Percentiles rank a stretch among this genome's conserved stretches.
Evolutionary conservation across 1,140 invertebrate genomes (phyloP).

Genomic region (Caenorhabditis briggsae): DNA sequence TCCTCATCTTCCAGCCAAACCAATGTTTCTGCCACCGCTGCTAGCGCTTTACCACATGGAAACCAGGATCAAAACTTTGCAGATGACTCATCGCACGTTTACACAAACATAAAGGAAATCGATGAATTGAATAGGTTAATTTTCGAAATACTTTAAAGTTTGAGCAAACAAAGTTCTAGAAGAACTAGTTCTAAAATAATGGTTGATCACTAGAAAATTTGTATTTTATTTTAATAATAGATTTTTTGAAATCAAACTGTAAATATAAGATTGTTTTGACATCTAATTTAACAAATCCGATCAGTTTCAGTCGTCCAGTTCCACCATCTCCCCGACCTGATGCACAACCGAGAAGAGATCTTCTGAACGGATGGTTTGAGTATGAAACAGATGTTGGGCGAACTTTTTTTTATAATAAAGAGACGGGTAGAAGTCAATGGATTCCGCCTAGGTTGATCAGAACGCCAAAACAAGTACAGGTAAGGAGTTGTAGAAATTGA

Average conservation of each 20-base stretch:
- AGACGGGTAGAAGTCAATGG: conserved; percentile 65
- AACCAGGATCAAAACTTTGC: neutral
- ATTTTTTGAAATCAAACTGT: neutral
- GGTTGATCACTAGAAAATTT: no score
- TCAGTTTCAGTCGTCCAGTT: conserved; percentile 32
- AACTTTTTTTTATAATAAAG: conserved; percentile 64
- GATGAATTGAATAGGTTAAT: conserved; percentile 64
- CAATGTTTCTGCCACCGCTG: neutral
- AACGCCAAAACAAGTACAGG: conserved; percentile 65
- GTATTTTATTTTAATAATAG: no score
- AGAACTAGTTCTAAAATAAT: neutral
- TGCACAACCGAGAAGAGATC: conserved; percentile 56
- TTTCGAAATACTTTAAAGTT: neutral
- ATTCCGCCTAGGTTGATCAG: conserved; percentile 65
- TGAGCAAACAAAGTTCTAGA: neutral
- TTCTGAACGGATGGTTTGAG: conserved; percentile 66
- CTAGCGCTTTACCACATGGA: neutral
- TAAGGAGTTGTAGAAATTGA: neutral
- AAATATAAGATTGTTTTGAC: neutral
- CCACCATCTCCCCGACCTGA: conserved; percentile 59
- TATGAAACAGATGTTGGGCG: conserved; percentile 64
- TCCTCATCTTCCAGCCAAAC: conserved; percentile 18
- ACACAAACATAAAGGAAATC: conserved; percentile 65
- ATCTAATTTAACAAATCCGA: neutral
- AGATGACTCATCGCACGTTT: conserved; percentile 60